These are phyloP conservation scores for Melolontha melolontha DNA, from an alignment of 2,888 invertebrate species.

Conservation along the genomic window DNA sequence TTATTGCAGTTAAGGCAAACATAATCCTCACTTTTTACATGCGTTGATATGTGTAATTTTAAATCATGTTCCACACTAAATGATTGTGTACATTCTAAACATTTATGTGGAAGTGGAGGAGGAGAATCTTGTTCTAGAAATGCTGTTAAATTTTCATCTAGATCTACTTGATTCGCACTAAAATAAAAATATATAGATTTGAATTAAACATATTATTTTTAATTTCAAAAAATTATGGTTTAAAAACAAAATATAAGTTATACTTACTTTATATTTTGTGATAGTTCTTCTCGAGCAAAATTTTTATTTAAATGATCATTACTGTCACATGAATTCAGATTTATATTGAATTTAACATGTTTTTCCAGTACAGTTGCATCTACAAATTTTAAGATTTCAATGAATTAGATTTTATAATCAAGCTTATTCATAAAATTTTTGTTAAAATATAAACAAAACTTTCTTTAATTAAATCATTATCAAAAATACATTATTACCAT, in stretches of 20 bases:
- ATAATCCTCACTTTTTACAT: constrained; percentile 61
- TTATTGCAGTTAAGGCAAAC: constrained; percentile 68
- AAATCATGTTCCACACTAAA: constrained; percentile 68
- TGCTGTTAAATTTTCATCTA: constrained; percentile 48
- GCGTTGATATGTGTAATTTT: constrained; percentile 66
- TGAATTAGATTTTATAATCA: too few species aligned
- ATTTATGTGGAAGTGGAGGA: constrained; percentile 57
- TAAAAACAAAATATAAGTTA: too few species aligned
- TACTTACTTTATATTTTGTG: not conserved
- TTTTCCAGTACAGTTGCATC: too few species aligned
- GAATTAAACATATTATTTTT: not conserved
- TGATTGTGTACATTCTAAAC: constrained; percentile 65
- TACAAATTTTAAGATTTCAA: too few species aligned
- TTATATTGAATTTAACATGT: too few species aligned
- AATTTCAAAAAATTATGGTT: too few species aligned
- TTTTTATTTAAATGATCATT: not conserved
- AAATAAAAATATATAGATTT: not conserved
- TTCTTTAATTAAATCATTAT: too few species aligned
- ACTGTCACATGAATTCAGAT: too few species aligned
- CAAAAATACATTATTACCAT: too few species aligned
- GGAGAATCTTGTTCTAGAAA: constrained; percentile 55
- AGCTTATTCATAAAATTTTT: not conserved
- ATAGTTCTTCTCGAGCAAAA: not conserved
- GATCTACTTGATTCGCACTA: not conserved
- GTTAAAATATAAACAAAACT: not conserved